Evolutionary conservation across 2,113 vertebrate genomes (phyloP).

Genomic region (Tupaia tana): DNA sequence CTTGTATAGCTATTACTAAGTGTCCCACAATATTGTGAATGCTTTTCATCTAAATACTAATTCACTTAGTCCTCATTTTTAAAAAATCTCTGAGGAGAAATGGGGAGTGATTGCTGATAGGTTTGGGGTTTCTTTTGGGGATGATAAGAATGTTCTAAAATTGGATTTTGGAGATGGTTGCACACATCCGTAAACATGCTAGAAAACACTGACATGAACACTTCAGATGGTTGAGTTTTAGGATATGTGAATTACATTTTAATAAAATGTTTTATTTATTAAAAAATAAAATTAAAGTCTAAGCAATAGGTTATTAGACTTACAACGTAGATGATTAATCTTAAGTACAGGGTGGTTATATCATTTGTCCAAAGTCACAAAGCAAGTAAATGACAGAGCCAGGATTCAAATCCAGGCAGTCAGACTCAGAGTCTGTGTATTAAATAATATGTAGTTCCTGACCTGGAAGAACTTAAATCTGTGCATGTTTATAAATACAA

Average conservation of each 20-base stretch:
- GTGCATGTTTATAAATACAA: neutral
- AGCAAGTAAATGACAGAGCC: neutral
- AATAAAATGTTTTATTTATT: neutral
- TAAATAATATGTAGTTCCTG: neutral
- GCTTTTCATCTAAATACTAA: neutral
- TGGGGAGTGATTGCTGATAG: neutral
- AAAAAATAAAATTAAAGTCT: constrained; percentile 12
- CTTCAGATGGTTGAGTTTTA: neutral
- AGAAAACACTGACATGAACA: neutral
- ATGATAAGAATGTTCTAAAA: neutral
- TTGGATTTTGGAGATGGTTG: neutral
- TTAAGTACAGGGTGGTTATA: neutral
- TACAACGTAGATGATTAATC: neutral
- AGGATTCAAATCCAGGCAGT: neutral
- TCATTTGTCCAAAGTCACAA: neutral
- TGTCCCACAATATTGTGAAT: neutral
- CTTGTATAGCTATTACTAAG: neutral
- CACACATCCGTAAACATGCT: neutral
- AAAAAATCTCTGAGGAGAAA: neutral
- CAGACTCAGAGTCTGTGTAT: neutral
- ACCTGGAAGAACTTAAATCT: neutral
- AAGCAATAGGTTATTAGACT: neutral
- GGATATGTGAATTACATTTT: neutral
- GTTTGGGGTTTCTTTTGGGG: neutral
- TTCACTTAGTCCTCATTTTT: neutral